phyloP scores from a whole-genome alignment of 2,888 invertebrate species.

The Tipula vernalis region DNA sequence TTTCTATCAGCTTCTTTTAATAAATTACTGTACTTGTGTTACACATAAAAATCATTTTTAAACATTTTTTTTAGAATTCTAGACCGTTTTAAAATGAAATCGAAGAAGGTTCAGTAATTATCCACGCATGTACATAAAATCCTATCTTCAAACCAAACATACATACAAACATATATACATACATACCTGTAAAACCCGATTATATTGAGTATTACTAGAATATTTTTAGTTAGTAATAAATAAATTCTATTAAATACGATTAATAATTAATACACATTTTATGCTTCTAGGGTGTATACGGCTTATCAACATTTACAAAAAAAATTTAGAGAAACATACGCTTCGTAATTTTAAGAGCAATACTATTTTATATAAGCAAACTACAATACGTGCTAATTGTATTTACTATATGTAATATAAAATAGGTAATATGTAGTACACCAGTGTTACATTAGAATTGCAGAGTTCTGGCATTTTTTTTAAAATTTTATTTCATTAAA shows the following conservation, averaged over 20 bases:
- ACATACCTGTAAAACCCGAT: too few species aligned
- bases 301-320: conserved; percentile 60
- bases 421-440: too few species aligned
- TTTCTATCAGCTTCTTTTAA: not conserved
- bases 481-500: not conserved
- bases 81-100: not conserved
- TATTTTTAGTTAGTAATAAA: not conserved
- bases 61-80: not conserved
- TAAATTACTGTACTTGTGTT: not conserved
- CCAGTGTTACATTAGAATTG: not conserved
- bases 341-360: conserved; percentile 26
- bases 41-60: not conserved
- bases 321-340: conserved; percentile 57
- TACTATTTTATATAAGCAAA: not conserved
- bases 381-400: too few species aligned
- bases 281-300: conserved; percentile 46
- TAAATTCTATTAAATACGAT: not conserved
- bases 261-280: conserved; percentile 20
- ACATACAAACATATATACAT: not conserved
- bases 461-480: not conserved
- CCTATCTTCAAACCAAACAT: not conserved
- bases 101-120: not conserved
- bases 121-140: not conserved
- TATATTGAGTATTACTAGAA: not conserved
- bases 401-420: too few species aligned